Evolutionary conservation across 2,888 invertebrate genomes (phyloP), one percentile per base, ranked within the genome.

Genomic region (Lysandra coridon): DNA sequence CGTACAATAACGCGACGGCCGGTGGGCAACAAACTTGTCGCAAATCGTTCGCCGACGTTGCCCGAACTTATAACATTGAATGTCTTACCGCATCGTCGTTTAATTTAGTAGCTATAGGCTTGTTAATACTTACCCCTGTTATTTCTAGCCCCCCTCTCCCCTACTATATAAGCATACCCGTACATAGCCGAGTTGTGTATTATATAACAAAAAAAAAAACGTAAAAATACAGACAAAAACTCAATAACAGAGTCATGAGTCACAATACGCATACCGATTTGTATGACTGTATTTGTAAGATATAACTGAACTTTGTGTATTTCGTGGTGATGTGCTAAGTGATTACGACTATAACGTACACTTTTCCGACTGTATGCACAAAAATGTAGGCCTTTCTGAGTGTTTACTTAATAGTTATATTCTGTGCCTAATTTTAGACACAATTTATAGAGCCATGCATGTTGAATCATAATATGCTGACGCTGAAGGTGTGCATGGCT

Each of bases 191-290:
- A 40, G 5, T 40, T 40, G 1, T 10, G 10, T 49, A 49, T 49
- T 49, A 49, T 49, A 49, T 0, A 10, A 49, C 49, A 53, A 57
- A 57, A 53, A 57, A 53, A 53, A 53, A 49, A 10, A 49, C 49
- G 4, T 14, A 4, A 12, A 53, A 3, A 0, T 69, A 10, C 1
- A 4, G 30, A 30, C 69, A 1, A 64, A 64, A 64, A 64, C 14
- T 69, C 4, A 69, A 69, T 69, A 30, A 30, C 64, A 23, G 30
- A 69, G 37, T 33, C 14, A 37, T 69, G 64, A 30, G 30, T 64
- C 64, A 69, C 33, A 37, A n/a, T 62, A 62, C 23, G 17, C 69
- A 69, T 69, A 69, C 33, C 69, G 23, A 69, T 69, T 69, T 37
- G 69, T 69, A 69, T 69, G 17, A 69, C 33, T 69, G 69, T 69